These are phyloP conservation scores for Sebastes schlegelii DNA, from an alignment of 2,113 vertebrate species.

Conservation along the genomic window DNA sequence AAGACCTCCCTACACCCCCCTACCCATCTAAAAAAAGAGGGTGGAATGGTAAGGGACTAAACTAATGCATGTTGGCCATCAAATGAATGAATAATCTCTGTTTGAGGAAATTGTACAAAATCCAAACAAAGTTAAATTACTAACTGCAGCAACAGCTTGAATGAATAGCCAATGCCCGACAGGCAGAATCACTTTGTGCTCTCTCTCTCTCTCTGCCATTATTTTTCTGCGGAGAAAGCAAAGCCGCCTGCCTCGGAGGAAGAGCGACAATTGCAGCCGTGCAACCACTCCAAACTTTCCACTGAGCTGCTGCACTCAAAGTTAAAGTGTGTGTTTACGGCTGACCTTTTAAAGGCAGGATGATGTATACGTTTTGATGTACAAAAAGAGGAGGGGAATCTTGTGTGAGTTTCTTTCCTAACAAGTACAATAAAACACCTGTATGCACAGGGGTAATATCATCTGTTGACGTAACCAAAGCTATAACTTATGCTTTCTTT, in stretches of 20 bases:
- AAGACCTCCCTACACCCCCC: too few species aligned
- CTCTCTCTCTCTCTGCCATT: constrained; percentile 29
- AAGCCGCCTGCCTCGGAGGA: background rate
- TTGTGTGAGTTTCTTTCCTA: background rate
- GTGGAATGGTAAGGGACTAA: too few species aligned
- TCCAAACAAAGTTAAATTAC: constrained; percentile 21
- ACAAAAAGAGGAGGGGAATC: background rate
- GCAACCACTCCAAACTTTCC: background rate
- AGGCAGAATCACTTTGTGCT: constrained; percentile 28
- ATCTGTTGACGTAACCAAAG: background rate
- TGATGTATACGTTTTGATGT: background rate
- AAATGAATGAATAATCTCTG: background rate
- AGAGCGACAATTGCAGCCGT: background rate
- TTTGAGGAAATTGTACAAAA: background rate
- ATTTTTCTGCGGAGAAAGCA: constrained; percentile 17
- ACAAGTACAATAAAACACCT: background rate
- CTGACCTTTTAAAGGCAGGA: constrained; percentile 33
- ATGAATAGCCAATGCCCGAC: background rate
- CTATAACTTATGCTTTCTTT: background rate
- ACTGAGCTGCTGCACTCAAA: constrained; percentile 2
- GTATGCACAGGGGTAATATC: too few species aligned
- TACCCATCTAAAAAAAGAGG: too few species aligned
- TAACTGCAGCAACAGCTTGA: constrained; percentile 1
- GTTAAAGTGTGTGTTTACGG: constrained; percentile 8
- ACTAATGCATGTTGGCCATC: background rate